Base-by-base conservation (phyloP, 92 coral and sea anemone genomes). In the Nematostella vectensis region DNA sequence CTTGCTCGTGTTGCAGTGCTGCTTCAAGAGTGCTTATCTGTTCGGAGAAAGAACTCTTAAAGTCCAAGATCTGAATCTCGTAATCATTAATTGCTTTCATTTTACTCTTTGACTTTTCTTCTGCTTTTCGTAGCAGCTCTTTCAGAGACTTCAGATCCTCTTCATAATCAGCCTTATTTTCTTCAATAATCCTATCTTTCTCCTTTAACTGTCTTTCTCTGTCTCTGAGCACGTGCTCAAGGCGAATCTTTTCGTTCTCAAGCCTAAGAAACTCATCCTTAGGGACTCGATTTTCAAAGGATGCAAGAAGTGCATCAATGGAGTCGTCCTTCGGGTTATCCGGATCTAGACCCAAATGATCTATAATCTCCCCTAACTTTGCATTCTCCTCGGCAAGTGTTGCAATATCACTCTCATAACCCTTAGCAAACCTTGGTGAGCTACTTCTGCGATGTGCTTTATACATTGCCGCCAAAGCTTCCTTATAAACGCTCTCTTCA, bases 341-440 rank as follows among this genome's bases (percentile, higher is more conserved):
- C 13, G 82, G 49, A 36, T 50, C 50, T 3, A 76, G 24, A 9
- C 75, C 76, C 60, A 85, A 51, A 55, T 81, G 95, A 66, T 85
- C 78, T 15, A 85, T 64, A 37, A 85, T 85, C 47, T 85, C 95
- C 30, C 87, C 83, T 51, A 85, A 56, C 42, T 85, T 85, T 57
- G 70, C 87, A 61, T 85, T 85, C 58, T 85, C 95, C 37, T 40
- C 70, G 36, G 95, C 95, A 11, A 85, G 54, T 29, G 71, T 26
- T 42, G 95, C 95, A 29, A 85, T 80, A 27, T 85, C 95, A 49
- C 42, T 55, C 10, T 81, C 75, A 36, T 62, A 85, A 26, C 83
- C 82, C 64, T 79, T 79, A 27, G 58, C 55, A 59, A 72, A 48
- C 53, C 63, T 60, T 19, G 76, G 71, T 0, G 67, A 57, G 20